These are phyloP conservation scores for Syngnathoides biaculeatus DNA, from an alignment of 2,113 vertebrate species.

Conservation along the genomic window DNA sequence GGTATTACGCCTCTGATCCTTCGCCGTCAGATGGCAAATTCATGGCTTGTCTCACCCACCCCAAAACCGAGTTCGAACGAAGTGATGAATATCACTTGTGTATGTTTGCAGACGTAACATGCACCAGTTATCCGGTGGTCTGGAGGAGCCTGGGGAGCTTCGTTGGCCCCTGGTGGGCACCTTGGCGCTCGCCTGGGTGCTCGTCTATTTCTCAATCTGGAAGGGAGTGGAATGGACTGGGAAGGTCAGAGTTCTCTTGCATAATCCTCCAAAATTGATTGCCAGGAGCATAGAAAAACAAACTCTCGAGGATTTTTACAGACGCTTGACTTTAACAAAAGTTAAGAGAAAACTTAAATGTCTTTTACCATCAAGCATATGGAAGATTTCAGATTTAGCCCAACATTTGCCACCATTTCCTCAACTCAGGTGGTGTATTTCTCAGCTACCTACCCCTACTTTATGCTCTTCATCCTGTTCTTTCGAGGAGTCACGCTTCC, in stretches of 20 bases:
- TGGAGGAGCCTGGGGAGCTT: constrained; percentile 80
- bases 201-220: constrained; percentile 95
- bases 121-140: constrained; percentile 80
- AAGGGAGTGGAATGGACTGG: constrained; percentile 93
- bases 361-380: background rate
- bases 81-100: constrained; percentile 65
- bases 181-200: constrained; percentile 82
- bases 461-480: constrained; percentile 89
- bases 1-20: too few species aligned
- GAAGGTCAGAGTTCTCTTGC: constrained; percentile 73
- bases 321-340: background rate
- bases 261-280: background rate
- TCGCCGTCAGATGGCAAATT: too few species aligned
- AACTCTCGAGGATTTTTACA: background rate
- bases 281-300: background rate
- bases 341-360: background rate
- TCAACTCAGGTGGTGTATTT: constrained; percentile 85
- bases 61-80: too few species aligned
- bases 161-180: constrained; percentile 86
- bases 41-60: too few species aligned
- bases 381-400: background rate
- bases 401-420: background rate
- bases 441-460: constrained; percentile 88
- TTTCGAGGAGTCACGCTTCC: constrained; percentile 86
- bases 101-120: constrained; percentile 79